Evolutionary conservation across 2,888 invertebrate species (phyloP).

Genomic region (Branchipolynoe longqiensis): DNA sequence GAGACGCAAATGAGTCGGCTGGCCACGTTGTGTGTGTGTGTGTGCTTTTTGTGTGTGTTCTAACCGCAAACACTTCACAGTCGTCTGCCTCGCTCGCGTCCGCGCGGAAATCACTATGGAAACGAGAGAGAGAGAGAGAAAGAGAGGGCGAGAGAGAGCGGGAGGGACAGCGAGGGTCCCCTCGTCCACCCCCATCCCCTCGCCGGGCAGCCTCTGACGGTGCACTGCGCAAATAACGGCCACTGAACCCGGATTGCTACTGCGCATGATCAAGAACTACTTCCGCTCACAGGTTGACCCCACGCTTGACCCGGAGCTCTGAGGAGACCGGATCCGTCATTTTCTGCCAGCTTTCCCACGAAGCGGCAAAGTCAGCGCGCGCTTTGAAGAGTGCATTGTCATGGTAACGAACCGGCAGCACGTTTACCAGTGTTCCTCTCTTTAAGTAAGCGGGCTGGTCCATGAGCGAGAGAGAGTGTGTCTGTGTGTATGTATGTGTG

Average conservation of each 20-base stretch:
- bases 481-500: too few relatives aligned
- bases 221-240: slow-evolving; percentile 33
- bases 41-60: neutral
- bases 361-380: slow-evolving; percentile 4
- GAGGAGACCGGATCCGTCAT: slow-evolving; percentile 22
- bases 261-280: slow-evolving; percentile 40
- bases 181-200: too few relatives aligned
- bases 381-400: slow-evolving; percentile 33
- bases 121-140: too few relatives aligned
- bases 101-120: neutral
- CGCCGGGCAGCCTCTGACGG: neutral
- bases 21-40: neutral
- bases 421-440: too few relatives aligned
- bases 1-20: neutral
- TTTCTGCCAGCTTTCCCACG: slow-evolving; percentile 47
- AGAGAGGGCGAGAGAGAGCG: too few relatives aligned
- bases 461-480: too few relatives aligned
- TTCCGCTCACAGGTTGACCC: slow-evolving; percentile 32
- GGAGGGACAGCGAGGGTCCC: too few relatives aligned
- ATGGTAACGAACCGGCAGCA: slow-evolving; percentile 32
- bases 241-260: slow-evolving; percentile 45
- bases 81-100: neutral
- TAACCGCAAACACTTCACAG: neutral
- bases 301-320: slow-evolving; percentile 7
- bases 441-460: too few relatives aligned